Percentiles rank a stretch among this genome's conserved stretches.
phyloP scores from a whole-genome alignment of 2,797 vertebrate genomes.

The Tokudaia tokunoshimensis region DNA sequence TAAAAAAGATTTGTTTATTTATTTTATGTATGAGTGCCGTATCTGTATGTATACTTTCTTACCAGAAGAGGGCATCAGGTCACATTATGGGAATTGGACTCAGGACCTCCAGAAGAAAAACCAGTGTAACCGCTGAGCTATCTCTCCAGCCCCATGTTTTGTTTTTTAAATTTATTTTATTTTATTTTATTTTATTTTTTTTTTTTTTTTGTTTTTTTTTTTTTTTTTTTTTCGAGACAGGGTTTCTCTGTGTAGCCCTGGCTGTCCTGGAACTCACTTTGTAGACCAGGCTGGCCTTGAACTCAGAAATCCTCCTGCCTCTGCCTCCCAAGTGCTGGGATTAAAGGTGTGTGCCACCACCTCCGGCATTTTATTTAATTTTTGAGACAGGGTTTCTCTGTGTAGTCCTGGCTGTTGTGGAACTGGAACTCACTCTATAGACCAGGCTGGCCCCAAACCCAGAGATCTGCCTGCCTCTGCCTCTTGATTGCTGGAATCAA shows the following conservation, averaged over 20 bases:
- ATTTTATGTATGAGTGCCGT: not conserved
- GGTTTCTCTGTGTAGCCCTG: not conserved
- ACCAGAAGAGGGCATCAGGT: not conserved
- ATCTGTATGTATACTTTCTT: not conserved
- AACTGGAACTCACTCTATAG: not conserved
- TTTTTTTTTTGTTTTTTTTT: no score
- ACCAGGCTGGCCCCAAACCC: not conserved
- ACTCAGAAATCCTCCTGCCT: not conserved
- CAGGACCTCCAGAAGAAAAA: not conserved
- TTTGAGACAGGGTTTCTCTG: not conserved
- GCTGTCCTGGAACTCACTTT: not conserved
- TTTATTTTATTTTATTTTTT: not conserved
- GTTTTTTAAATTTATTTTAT: not conserved
- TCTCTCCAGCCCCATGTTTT: not conserved
- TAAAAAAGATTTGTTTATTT: not conserved
- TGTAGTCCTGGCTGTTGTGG: not conserved
- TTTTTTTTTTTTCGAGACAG: no score
- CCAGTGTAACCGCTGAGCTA: not conserved
- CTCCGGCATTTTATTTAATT: no score
- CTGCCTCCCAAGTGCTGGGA: not conserved
- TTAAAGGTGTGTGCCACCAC: not conserved
- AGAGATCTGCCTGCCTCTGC: not conserved
- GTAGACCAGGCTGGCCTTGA: not conserved
- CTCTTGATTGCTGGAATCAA: not conserved
- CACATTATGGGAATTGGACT: not conserved